phyloP scores from a whole-genome alignment of 2,113 vertebrate species.

The Corythoichthys intestinalis region DNA sequence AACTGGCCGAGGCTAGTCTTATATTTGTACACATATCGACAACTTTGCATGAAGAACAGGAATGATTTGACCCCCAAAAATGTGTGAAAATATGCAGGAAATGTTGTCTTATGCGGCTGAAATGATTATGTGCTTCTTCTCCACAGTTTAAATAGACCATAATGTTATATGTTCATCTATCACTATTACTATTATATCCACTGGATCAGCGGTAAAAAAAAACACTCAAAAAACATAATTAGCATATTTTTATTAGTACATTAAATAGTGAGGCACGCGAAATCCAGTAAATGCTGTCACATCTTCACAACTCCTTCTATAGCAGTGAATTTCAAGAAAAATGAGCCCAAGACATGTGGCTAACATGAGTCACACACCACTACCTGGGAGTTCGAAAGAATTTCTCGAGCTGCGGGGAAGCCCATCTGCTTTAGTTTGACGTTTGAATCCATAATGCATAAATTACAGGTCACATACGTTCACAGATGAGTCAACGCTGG shows the following conservation, averaged over 20 bases:
- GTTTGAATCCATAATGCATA: neutral
- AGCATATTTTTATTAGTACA: too few relatives aligned
- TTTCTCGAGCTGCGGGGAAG: neutral
- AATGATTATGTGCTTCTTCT: neutral
- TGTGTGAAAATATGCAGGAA: neutral
- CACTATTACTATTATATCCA: neutral
- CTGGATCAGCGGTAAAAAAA: too few relatives aligned
- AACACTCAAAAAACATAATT: too few relatives aligned
- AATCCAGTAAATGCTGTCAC: slow-evolving; percentile 14
- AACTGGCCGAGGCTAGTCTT: neutral
- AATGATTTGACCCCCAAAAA: neutral
- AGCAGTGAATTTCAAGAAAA: neutral
- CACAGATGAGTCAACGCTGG: neutral
- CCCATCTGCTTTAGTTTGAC: neutral
- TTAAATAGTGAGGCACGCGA: neutral
- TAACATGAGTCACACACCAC: slow-evolving; percentile 8
- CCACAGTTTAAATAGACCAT: too few relatives aligned
- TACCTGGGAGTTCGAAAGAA: neutral
- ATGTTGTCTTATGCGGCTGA: neutral
- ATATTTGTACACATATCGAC: neutral
- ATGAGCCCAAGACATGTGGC: neutral
- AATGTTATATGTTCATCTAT: too few relatives aligned
- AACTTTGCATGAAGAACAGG: neutral
- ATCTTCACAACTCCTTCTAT: slow-evolving; percentile 17
- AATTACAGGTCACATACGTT: neutral